Base-by-base conservation (phyloP, 2,888 invertebrate genomes). In the Saturnia pavonia region DNA sequence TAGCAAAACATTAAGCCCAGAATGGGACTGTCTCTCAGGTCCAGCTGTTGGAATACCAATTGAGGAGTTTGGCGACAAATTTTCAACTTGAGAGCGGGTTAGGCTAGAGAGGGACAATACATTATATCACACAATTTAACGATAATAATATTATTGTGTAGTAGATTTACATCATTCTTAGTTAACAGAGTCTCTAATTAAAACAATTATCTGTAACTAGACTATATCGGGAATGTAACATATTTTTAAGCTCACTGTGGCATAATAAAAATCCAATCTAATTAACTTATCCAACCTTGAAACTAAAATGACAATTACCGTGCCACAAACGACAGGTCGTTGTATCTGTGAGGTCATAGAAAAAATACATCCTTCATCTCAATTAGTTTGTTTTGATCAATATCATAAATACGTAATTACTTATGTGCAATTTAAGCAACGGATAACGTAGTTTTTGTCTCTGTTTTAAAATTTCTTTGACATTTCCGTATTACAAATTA, bases 271-370 rank as follows among this genome's bases (percentile, higher is more conserved):
- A 60, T 6, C 14, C 25, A 25, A 71, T 71, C 67, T 71, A 57
- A 74, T 70, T 73, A 70, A 68, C 69, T 68, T 66, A 67, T 65
- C 66, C 67, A 70, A 69, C 76, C 73, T 74, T 73, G 73, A 54
- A 6, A 0, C 60, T 66, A 51, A 72, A 73, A 71, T 70, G 72
- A 72, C 72, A 69, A 69, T 51, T 69, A 71, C 67, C 66, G 65
- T 72, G 69, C 67, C 63, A 60, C 42, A 34, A 54, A 34, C 57
- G 69, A 65, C 69, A 65, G 67, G 54, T 40, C 67, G 67, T 70
- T 70, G 70, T 70, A 8, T 70, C 22, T 40, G 45, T 34, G 34
- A 54, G 51, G 54, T 54, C 22, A 45, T 40, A 63, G 40, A 65
- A 65, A 69, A 69, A 69, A 70, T 54, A 65, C 51, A 67, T 70